Evolutionary conservation across 2,888 invertebrate species (phyloP).

Genomic region (Trichogramma dendrolimi): DNA sequence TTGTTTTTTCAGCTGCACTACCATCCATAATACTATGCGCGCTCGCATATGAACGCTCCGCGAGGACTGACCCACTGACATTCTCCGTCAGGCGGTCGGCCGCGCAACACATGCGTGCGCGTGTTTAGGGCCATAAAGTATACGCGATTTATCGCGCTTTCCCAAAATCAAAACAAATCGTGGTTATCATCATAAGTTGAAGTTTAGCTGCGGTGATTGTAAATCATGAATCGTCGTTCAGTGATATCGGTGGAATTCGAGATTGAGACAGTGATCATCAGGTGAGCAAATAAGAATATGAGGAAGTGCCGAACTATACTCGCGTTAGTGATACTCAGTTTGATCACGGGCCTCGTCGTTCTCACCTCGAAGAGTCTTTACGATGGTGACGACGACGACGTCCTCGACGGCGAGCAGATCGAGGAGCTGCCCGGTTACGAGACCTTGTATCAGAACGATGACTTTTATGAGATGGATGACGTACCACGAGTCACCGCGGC

Average conservation of each 20-base stretch:
- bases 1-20: no score
- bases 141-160: neutral
- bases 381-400: conserved; percentile 9
- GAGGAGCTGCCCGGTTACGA: neutral
- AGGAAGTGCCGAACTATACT: conserved; percentile 12
- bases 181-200: neutral
- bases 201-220: neutral
- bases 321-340: conserved; percentile 4
- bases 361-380: conserved; percentile 8
- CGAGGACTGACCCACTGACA: conserved; percentile 25
- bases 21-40: neutral
- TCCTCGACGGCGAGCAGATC: conserved; percentile 2
- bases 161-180: no score
- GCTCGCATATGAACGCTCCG: neutral
- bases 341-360: conserved; percentile 13
- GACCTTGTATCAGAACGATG: conserved; percentile 11
- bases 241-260: neutral
- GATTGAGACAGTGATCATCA: neutral
- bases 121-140: neutral
- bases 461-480: conserved; percentile 9
- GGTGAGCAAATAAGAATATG: conserved; percentile 8
- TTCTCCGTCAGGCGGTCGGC: conserved; percentile 2
- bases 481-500: neutral
- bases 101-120: conserved; percentile 3
- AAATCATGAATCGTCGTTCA: conserved; percentile 3